These are phyloP conservation scores for Cheirogaleus major DNA, from an alignment of 2,797 vertebrate genomes.

Conservation along the genomic window DNA sequence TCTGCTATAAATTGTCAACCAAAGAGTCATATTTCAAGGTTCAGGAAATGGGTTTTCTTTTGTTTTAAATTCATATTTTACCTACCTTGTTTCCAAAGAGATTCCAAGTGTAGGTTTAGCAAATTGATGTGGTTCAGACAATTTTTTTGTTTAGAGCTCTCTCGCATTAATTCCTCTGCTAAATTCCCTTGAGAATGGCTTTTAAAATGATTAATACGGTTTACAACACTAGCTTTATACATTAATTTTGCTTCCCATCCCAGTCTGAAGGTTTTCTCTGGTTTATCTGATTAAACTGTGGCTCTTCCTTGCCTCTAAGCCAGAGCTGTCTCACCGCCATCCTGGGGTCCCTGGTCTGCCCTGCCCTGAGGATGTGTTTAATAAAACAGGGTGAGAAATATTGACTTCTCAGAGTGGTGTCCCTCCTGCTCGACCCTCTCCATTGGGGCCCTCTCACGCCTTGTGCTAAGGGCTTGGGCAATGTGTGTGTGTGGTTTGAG, in stretches of 20 bases:
- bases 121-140: slow-evolving; percentile 35
- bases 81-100: neutral
- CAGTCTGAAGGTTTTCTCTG: neutral
- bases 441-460: neutral
- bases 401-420: neutral
- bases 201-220: neutral
- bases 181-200: neutral
- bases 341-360: neutral
- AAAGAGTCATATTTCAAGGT: slow-evolving; percentile 30
- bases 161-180: slow-evolving; percentile 52
- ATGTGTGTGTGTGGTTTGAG: neutral
- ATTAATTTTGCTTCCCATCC: neutral
- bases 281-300: neutral
- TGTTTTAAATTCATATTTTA: neutral
- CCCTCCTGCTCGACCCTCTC: neutral
- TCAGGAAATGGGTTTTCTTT: slow-evolving; percentile 13
- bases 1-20: neutral
- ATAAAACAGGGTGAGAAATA: neutral
- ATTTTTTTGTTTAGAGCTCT: slow-evolving; percentile 21
- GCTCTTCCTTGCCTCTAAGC: neutral
- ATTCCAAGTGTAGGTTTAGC: slow-evolving; percentile 27
- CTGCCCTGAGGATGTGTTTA: neutral
- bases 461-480: neutral
- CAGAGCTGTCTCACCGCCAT: neutral
- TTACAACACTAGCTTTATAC: slow-evolving; percentile 19